A percentile compares a stretch with the other conserved stretches of the same genome.
These are phyloP conservation scores for Cheumatopsyche charites DNA, from an alignment of 1,140 invertebrate genomes.

Conservation along the genomic window DNA sequence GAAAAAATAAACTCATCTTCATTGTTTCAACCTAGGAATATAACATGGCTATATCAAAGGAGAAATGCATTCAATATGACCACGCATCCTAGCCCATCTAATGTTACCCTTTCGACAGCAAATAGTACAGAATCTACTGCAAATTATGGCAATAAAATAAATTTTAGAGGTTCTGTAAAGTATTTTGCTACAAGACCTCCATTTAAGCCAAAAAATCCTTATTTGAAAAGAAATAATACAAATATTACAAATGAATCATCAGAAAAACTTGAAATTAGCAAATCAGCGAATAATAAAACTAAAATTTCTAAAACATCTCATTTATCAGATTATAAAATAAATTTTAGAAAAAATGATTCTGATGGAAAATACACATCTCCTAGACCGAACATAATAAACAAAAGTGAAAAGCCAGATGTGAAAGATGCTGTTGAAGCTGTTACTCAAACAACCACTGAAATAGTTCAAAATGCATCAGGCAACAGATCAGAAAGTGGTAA, in stretches of 20 bases:
- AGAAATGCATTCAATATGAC: conserved; percentile 22
- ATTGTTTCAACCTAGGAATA: conserved; percentile 32
- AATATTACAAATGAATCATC: conserved; percentile 16
- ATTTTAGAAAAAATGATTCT: conserved; percentile 27
- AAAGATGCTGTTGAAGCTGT: not conserved
- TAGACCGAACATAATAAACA: not conserved
- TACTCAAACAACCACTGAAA: conserved; percentile 2
- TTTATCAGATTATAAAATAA: not conserved
- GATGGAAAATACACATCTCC: not conserved
- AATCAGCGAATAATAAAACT: conserved; percentile 7
- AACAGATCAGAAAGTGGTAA: conserved; percentile 41
- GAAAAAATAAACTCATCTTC: conserved; percentile 15
- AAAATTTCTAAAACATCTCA: conserved; percentile 3
- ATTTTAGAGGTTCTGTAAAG: conserved; percentile 43
- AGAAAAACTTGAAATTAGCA: conserved; percentile 17
- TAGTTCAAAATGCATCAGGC: not conserved
- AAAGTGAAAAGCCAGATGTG: not conserved
- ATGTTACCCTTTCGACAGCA: not conserved
- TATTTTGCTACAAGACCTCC: conserved; percentile 44
- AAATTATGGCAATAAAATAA: conserved; percentile 34
- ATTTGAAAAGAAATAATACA: conserved; percentile 31
- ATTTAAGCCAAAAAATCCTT: conserved; percentile 44
- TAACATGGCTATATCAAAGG: conserved; percentile 32
- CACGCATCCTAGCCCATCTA: conserved; percentile 20
- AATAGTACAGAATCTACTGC: conserved; percentile 11